Percentiles rank a stretch among this genome's conserved stretches.
Evolutionary conservation across 2,888 invertebrate genomes (phyloP).

Genomic region (Drosophila silvestris): DNA sequence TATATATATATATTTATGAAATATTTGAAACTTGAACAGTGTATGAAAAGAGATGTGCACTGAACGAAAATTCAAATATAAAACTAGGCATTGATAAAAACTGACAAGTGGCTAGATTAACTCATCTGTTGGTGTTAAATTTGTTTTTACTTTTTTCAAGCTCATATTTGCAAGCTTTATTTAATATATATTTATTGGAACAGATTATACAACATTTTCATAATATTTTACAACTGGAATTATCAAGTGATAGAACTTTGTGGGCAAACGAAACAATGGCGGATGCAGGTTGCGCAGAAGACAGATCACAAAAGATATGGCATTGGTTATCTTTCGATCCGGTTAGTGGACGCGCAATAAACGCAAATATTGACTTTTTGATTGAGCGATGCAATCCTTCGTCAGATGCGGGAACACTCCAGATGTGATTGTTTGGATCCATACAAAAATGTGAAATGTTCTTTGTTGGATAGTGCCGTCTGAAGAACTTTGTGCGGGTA

Average conservation of each 20-base stretch:
- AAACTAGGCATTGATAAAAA: no score
- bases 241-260: conserved; percentile 80
- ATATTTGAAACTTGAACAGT: neutral
- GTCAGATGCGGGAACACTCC: conserved; percentile 85
- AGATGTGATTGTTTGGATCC: conserved; percentile 95
- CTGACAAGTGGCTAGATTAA: neutral
- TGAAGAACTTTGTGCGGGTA: conserved; percentile 93
- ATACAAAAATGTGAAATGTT: conserved; percentile 96
- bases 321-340: conserved; percentile 96
- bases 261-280: conserved; percentile 90
- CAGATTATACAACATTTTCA: conserved; percentile 7
- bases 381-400: conserved; percentile 58
- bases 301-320: conserved; percentile 97
- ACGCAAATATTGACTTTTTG: conserved; percentile 93
- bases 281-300: conserved; percentile 95
- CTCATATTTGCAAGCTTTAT: neutral
- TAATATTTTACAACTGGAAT: conserved; percentile 58
- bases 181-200: neutral
- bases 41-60: neutral
- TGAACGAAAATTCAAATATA: neutral
- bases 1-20: neutral
- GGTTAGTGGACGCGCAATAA: conserved; percentile 95
- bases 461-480: conserved; percentile 95
- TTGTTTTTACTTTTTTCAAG: neutral
- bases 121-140: neutral